Conservation (phyloP, 2,113 vertebrate genomes). For the Atherinomorus stipes region DNA sequence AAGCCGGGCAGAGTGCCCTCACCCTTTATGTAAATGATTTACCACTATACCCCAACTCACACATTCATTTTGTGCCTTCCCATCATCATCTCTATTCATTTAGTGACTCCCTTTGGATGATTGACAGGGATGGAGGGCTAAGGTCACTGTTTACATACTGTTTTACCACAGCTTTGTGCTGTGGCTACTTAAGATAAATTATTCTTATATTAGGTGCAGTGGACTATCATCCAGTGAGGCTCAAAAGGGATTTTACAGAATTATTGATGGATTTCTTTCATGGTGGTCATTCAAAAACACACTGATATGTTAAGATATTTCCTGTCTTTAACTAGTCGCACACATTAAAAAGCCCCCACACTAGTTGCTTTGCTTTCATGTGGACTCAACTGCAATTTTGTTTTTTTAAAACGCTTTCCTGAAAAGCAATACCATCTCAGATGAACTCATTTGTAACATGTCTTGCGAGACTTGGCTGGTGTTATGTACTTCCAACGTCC, state of each 20-base stretch:
- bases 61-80: conserved; percentile 67
- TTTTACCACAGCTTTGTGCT: not conserved
- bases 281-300: too few relatives aligned
- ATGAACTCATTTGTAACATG: too few relatives aligned
- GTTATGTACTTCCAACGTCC: not conserved
- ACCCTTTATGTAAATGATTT: conserved; percentile 83
- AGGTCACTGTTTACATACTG: not conserved
- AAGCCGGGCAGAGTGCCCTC: conserved; percentile 82
- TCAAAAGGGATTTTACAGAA: not conserved
- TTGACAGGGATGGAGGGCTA: not conserved
- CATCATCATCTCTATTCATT: conserved; percentile 45
- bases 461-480: too few relatives aligned
- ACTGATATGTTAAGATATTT: too few relatives aligned
- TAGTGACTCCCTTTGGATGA: not conserved
- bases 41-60: conserved; percentile 66
- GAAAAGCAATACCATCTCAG: too few relatives aligned
- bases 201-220: not conserved
- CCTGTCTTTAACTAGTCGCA: too few relatives aligned
- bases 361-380: too few relatives aligned
- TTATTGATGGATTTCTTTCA: too few relatives aligned
- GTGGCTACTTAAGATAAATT: not conserved
- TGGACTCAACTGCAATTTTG: too few relatives aligned
- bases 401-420: too few relatives aligned
- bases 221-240: not conserved
- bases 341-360: too few relatives aligned